phyloP scores from a whole-genome alignment of 1,140 invertebrate genomes.

The Cydia amplana region DNA sequence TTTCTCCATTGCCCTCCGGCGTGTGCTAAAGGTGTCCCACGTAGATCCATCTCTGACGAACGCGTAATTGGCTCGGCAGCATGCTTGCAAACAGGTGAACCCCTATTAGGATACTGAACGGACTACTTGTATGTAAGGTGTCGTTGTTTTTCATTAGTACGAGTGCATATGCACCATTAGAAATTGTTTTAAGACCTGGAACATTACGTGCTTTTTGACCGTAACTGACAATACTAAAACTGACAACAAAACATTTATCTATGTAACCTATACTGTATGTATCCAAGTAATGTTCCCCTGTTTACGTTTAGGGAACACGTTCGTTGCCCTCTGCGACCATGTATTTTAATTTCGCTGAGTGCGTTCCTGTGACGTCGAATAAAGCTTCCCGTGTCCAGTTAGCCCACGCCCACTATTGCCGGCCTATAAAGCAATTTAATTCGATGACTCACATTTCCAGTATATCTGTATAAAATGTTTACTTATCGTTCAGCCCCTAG shows the following conservation, averaged over 20 bases:
- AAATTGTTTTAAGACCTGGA: background rate
- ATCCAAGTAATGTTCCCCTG: conserved; percentile 35
- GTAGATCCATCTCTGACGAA: conserved; percentile 58
- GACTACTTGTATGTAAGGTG: background rate
- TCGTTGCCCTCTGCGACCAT: conserved; percentile 48
- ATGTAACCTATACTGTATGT: background rate
- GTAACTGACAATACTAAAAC: conserved; percentile 33
- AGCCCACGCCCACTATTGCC: conserved; percentile 57
- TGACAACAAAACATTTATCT: too few species aligned
- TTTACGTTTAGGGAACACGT: conserved; percentile 37
- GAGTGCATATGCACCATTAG: background rate
- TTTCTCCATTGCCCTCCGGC: conserved; percentile 37
- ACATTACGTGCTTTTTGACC: background rate
- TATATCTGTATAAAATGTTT: conserved; percentile 40
- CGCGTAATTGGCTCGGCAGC: conserved; percentile 56
- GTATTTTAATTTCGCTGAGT: conserved; percentile 72
- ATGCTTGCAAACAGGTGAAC: conserved; percentile 59
- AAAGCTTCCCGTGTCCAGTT: conserved; percentile 66
- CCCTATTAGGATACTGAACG: conserved; percentile 52
- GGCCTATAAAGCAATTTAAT: conserved; percentile 57
- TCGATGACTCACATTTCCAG: conserved; percentile 57
- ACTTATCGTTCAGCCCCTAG: conserved; percentile 23
- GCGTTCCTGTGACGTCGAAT: conserved; percentile 67
- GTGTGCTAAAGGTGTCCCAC: conserved; percentile 57
- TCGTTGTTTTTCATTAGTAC: conserved; percentile 18